Percentiles rank a stretch among this genome's conserved stretches.
Evolutionary conservation across 1,140 invertebrate genomes (phyloP).

Genomic region (Bombus superbus): DNA sequence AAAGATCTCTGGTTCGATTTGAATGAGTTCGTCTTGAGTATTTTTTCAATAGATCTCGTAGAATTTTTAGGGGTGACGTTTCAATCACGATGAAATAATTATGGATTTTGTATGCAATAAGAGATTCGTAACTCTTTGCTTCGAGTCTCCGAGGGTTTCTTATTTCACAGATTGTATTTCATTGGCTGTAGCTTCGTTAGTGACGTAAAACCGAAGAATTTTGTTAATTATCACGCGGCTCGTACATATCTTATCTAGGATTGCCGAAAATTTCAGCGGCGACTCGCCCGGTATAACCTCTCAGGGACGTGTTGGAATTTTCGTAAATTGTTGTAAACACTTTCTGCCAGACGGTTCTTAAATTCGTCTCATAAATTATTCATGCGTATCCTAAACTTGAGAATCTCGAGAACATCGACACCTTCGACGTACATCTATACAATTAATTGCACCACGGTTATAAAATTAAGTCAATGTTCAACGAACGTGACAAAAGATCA

Average conservation of each 20-base stretch:
- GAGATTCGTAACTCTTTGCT: background rate
- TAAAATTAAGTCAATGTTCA: background rate
- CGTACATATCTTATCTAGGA: background rate
- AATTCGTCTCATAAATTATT: constrained; percentile 16
- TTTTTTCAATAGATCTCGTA: background rate
- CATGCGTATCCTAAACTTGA: background rate
- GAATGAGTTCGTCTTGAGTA: background rate
- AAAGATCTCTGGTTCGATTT: too few species aligned
- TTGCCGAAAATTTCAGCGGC: background rate
- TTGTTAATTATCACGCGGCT: background rate
- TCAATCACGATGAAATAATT: too few species aligned
- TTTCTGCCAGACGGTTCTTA: background rate
- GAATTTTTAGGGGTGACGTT: too few species aligned
- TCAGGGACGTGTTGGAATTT: background rate
- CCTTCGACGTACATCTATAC: background rate
- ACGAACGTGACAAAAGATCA: background rate
- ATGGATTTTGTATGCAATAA: background rate
- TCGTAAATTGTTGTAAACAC: constrained; percentile 5
- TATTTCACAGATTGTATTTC: background rate
- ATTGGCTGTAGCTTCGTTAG: background rate
- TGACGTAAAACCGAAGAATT: background rate
- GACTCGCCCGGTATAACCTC: background rate
- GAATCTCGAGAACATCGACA: constrained; percentile 12
- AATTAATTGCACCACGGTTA: background rate
- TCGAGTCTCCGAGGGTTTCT: background rate